phyloP scores from a whole-genome alignment of 2,113 vertebrate species.

The Sceloporus undulatus region DNA sequence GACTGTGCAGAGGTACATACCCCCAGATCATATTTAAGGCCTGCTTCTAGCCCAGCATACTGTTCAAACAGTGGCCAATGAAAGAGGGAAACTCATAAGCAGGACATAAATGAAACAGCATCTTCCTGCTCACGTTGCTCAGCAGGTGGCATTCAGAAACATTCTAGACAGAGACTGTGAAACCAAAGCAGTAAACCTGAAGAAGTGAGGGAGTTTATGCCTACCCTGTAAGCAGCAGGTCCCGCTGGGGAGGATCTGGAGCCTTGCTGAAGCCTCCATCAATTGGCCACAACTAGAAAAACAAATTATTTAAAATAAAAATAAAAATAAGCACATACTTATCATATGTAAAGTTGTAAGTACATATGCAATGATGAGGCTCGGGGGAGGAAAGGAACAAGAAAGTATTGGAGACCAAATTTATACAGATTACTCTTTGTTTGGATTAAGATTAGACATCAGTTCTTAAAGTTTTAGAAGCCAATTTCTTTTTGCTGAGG shows the following conservation, averaged over 20 bases:
- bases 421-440: conserved; percentile 44
- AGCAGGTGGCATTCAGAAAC: not conserved
- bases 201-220: conserved; percentile 40
- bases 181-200: not conserved
- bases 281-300: conserved; percentile 90
- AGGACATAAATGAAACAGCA: not conserved
- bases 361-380: not conserved
- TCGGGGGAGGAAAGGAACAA: not conserved
- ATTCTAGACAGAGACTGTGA: not conserved
- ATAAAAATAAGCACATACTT: conserved; percentile 14
- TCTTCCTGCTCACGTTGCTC: not conserved
- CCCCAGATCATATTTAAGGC: not conserved
- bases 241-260: conserved; percentile 92
- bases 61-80: not conserved
- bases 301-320: conserved; percentile 48
- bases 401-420: conserved; percentile 52
- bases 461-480: conserved; percentile 29
- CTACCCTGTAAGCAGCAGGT: conserved; percentile 96
- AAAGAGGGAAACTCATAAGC: not conserved
- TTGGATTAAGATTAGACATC: conserved; percentile 50
- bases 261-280: conserved; percentile 91
- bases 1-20: not conserved
- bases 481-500: conserved; percentile 46
- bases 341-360: conserved; percentile 24
- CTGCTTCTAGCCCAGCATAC: not conserved